Conservation (phyloP, 2,888 invertebrate genomes). For the Parasteatoda lunata region DNA sequence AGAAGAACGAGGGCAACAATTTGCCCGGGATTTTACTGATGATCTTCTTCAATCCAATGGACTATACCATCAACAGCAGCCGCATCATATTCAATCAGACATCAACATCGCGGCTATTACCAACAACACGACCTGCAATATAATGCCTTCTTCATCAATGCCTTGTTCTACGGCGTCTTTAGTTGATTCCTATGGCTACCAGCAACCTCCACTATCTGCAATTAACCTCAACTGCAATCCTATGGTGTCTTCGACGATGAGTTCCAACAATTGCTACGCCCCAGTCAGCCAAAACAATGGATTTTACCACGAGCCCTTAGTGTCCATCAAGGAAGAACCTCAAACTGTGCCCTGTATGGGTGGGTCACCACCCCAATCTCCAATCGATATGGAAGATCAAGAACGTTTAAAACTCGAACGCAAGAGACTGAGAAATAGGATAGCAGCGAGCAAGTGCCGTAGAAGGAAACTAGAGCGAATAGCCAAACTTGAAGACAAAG, state of each 20-base stretch:
- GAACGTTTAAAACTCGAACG: constrained; percentile 96
- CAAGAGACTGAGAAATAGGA: constrained; percentile 94
- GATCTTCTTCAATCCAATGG: constrained; percentile 80
- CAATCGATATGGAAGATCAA: constrained; percentile 96
- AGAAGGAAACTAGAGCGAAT: constrained; percentile 96
- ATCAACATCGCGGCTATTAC: constrained; percentile 4
- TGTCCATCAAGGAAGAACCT: constrained; percentile 86
- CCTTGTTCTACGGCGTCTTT: constrained; percentile 39
- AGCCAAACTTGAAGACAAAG: constrained; percentile 94
- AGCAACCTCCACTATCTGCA: constrained; percentile 27
- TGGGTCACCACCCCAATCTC: constrained; percentile 83
- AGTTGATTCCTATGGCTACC: constrained; percentile 40
- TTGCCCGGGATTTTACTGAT: constrained; percentile 90
- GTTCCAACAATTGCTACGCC: constrained; percentile 24
- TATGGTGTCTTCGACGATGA: constrained; percentile 29
- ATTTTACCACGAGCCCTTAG: constrained; percentile 24
- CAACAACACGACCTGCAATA: constrained; percentile 12
- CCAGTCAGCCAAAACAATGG: constrained; percentile 13
- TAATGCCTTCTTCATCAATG: constrained; percentile 37
- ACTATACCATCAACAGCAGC: constrained; percentile 4
- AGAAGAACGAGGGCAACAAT: constrained; percentile 90
- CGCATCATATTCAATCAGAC: constrained; percentile 4
- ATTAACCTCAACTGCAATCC: constrained; percentile 51
- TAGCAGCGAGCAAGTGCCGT: constrained; percentile 97
- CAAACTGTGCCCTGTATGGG: constrained; percentile 86